Conservation (phyloP, 1,140 invertebrate species). For the Muscidifurax raptorellus region DNA sequence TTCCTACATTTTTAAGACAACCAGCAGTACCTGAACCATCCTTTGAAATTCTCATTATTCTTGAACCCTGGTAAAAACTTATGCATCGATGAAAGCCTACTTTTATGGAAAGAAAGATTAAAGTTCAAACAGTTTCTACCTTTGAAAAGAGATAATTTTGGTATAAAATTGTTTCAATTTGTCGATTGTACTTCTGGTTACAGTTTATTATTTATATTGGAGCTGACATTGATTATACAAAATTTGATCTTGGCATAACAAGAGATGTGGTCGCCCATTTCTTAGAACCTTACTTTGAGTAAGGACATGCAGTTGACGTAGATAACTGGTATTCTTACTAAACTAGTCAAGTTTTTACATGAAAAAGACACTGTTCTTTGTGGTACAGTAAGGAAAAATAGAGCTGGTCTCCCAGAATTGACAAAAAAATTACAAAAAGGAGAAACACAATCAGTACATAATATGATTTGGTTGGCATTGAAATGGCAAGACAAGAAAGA, state of each 20-base stretch:
- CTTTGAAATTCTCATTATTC: conserved; percentile 54
- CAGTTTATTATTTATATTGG: conserved; percentile 66
- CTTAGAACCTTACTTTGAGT: conserved; percentile 53
- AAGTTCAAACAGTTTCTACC: conserved; percentile 53
- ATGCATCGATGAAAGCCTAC: too few relatives aligned
- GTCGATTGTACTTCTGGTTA: conserved; percentile 63
- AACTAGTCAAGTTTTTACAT: conserved; percentile 53
- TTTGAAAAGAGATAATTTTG: conserved; percentile 59
- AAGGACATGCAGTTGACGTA: conserved; percentile 53
- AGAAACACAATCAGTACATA: conserved; percentile 7
- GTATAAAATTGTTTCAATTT: conserved; percentile 59
- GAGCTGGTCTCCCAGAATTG: conserved; percentile 44
- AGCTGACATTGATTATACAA: conserved; percentile 38
- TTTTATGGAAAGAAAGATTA: conserved; percentile 60
- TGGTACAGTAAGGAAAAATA: conserved; percentile 57
- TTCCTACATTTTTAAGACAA: conserved; percentile 48
- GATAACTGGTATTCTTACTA: conserved; percentile 58
- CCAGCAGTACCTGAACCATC: conserved; percentile 49
- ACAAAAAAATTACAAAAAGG: too few relatives aligned
- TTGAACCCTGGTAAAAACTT: conserved; percentile 53
- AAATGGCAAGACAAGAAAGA: conserved; percentile 57
- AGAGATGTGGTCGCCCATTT: conserved; percentile 54
- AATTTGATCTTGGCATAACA: conserved; percentile 48
- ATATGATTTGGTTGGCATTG: conserved; percentile 45
- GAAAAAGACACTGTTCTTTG: conserved; percentile 51